Base-by-base conservation (phyloP, 2,113 vertebrate species). In the Plecotus auritus region DNA sequence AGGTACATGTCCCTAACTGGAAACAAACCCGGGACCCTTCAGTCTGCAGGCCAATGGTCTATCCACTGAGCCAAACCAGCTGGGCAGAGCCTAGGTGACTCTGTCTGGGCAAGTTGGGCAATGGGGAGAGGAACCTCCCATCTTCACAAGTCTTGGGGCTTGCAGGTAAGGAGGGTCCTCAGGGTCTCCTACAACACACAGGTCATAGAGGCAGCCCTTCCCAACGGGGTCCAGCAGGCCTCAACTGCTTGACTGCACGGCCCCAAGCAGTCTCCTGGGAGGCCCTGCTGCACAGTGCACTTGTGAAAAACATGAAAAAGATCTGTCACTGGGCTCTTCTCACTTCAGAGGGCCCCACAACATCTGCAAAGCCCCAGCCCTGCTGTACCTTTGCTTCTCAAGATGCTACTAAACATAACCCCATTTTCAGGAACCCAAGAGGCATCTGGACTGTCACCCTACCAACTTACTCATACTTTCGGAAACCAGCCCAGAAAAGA, bases 391-490 rank as follows among this genome's bases (percentile, higher is more conserved):
- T 82, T 56, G 83, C 16, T 73, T 94, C 42, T 22, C 95, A 82
- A 97, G 93, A 73, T 47, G 37, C 64, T 94, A 74, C 92, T 95
- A 97, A 97, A 96, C 91, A 90, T 54, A 96, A 85, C 70, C 72
- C n/a, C 56, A 72, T 54, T 97, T 98, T 96, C 87, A 0, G 95
- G 73, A 96, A 93, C 85, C 16, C 54, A 76, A 86, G 56, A 74
- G 81, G 87, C 95, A 95, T 93, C 90, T 93, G 93, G 49, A 76
- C 22, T 97, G 78, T 73, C 88, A 97, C 84, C 16, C 74, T 87
- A 94, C 35, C n/a, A 9, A 16, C 30, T 61, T 1, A 7, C 86
- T 94, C 93, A 96, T 51, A 90, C 32, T 69, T 94, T 96, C 61
- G 86, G 81, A 96, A 96, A 93, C 92, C 85, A 77, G 74, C 90